Base-by-base conservation (phyloP, 2,797 vertebrate species). In the Micromesistius poutassou region DNA sequence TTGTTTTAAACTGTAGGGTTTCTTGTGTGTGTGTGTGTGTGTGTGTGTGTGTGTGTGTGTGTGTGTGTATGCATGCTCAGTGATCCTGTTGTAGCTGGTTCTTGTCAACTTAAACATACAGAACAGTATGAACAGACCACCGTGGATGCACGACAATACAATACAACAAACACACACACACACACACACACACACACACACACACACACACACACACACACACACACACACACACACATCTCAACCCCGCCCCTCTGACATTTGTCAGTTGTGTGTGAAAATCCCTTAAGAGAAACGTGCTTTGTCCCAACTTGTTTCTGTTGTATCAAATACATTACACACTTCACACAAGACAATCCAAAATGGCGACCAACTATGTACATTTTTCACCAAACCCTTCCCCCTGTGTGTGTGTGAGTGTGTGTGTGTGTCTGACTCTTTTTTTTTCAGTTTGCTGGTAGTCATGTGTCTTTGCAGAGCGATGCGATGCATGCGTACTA, bases 11-110 rank as follows among this genome's bases (percentile, higher is more conserved):
- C 55, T 66, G 62, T 66, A 66, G 62, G 55, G 55, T 62, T n/a
- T n/a, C 22, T 31, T 30, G 31, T 68, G 75, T 70, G 46, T 62
- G 74, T 62, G 30, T 74, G 73, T 74, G 74, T 74, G 74, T 74
- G 74, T 74, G n/a, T 31, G 40, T 40, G 42, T 75, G 74, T 66
- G 33, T 66, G 40, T 38, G 31, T 28, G 72, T 68, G 38, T 73
- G 40, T 80, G 31, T 62, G 74, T 77, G 33, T 66, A 30, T 38
- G 31, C 50, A 30, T 13, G 31, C n/a, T 12, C 31, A 25, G 73
- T 13, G 13, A 40, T 46, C 25, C 30, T 5, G 30, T 72, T 72
- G 30, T 35, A 72, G 71, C 71, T 31, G 30, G 14, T 66, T 28
- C n/a, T 28, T 10, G n/a, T 25, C 62, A 66, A 66, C 25, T 19